Percentiles rank a stretch among this genome's conserved stretches.
These are phyloP conservation scores for Stichopus horrens DNA, from an alignment of 53 echinoderm and acorn worm genomes.

Conservation along the genomic window DNA sequence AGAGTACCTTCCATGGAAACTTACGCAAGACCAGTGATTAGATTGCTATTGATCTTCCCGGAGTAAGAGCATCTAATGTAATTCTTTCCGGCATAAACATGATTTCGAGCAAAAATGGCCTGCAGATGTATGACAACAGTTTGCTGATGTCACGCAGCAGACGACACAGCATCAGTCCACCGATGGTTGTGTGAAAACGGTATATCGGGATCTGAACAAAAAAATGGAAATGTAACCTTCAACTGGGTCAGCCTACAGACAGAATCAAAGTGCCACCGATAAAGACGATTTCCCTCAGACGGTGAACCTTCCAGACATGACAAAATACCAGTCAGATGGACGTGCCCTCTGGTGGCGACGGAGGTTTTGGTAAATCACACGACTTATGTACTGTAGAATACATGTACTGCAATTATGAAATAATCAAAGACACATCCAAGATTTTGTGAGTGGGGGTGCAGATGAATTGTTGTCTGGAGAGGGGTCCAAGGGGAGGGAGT, in stretches of 20 bases:
- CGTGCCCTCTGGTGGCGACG: no score
- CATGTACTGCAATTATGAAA: no score
- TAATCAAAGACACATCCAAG: no score
- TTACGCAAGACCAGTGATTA: conserved; percentile 22
- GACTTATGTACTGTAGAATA: no score
- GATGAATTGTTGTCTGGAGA: no score
- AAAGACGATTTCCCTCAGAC: neutral
- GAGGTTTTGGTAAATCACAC: no score
- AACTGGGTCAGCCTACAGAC: conserved; percentile 14
- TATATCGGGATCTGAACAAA: neutral
- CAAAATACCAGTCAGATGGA: no score
- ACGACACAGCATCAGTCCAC: neutral
- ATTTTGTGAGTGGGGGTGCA: no score
- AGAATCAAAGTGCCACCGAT: neutral
- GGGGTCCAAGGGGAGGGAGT: no score
- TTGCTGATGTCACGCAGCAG: neutral
- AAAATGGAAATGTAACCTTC: neutral
- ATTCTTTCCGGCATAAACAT: conserved; percentile 44
- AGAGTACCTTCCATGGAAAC: neutral
- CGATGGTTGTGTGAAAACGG: no score
- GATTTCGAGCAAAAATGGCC: conserved; percentile 31
- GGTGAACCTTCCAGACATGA: no score
- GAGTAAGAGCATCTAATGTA: conserved; percentile 27
- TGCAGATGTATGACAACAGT: conserved; percentile 26
- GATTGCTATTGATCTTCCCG: conserved; percentile 36